Evolutionary conservation across 2,113 vertebrate species (phyloP).

Genomic region (Numida meleagris): DNA sequence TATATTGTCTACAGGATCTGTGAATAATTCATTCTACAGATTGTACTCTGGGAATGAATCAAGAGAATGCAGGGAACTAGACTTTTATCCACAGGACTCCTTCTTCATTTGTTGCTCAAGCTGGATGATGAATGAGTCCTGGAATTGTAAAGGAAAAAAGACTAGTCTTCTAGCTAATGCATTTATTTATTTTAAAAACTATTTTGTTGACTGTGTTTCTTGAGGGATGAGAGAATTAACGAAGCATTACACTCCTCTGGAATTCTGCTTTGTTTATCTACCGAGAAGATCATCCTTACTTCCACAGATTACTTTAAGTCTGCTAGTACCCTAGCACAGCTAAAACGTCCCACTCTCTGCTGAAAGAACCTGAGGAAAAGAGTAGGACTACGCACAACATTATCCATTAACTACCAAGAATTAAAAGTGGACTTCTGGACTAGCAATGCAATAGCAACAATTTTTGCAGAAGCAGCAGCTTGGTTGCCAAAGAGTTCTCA

Average conservation of each 20-base stretch:
- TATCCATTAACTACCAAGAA: background rate
- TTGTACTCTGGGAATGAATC: background rate
- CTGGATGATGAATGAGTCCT: background rate
- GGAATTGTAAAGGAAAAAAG: background rate
- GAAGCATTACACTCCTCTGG: background rate
- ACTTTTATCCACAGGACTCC: constrained; percentile 27
- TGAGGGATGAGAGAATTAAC: background rate
- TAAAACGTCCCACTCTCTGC: background rate
- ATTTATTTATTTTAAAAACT: constrained; percentile 24
- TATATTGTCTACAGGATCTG: constrained; percentile 25
- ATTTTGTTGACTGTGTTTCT: background rate
- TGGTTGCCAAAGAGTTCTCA: background rate
- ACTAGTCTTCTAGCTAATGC: background rate
- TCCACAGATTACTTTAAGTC: background rate
- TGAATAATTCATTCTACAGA: constrained; percentile 29
- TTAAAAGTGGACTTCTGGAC: background rate
- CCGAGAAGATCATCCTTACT: background rate
- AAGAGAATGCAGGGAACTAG: background rate
- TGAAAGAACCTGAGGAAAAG: background rate
- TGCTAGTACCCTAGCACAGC: background rate
- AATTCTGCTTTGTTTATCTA: background rate
- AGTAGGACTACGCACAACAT: background rate
- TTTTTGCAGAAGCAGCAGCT: background rate
- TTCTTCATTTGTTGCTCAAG: constrained; percentile 22
- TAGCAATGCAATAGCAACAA: background rate